Base-by-base conservation (phyloP, 2,797 vertebrate genomes). In the Notolepis coatsorum region DNA sequence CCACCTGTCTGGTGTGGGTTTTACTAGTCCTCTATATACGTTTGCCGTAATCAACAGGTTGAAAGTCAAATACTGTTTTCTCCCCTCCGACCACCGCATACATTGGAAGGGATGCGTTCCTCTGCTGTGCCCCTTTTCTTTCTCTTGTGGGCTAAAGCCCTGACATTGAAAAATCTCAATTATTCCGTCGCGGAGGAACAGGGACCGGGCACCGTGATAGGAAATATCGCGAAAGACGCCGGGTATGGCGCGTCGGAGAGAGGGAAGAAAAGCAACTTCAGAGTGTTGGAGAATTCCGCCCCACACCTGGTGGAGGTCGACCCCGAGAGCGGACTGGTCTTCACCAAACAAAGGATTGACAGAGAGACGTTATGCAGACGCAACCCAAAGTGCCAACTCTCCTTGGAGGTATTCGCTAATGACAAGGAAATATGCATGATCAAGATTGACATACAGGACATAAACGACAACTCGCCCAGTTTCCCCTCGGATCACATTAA, bases 401-500 rank as follows among this genome's bases (percentile, higher is more conserved):
- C 97, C 1, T 95, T 99, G 82, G 98, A 99, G 90, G 98, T 99
- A 74, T 99, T 99, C 47, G 97, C 96, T 85, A 97, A 98, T 4
- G 97, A 99, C 90, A 97, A 97, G 84, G 97, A 98, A 79, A 97
- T 99, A 83, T 99, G 95, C 84, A 99, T 99, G 97, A 96, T 99
- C 82, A 99, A 91, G 84, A 89, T 91, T 76, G 88, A 90, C 59
- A 88, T 92, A 61, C 84, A 85, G 84, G 93, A 94, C 81, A 92
- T 93, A 53, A 93, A 94, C 66, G 91, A 94, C 84, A 92, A 93
- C 85, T 90, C 86, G 3, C 91, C 93, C 50, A 81, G 83, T 54
- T 94, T 92, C 39, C 88, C 89, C 2, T 90, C 86, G 37, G 85
- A 90, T 72, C 90, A 91, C 59, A 87, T 92, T 41, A 88, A 90